phyloP scores from a whole-genome alignment of 1,140 invertebrate genomes.

The Apolygus lucorum region DNA sequence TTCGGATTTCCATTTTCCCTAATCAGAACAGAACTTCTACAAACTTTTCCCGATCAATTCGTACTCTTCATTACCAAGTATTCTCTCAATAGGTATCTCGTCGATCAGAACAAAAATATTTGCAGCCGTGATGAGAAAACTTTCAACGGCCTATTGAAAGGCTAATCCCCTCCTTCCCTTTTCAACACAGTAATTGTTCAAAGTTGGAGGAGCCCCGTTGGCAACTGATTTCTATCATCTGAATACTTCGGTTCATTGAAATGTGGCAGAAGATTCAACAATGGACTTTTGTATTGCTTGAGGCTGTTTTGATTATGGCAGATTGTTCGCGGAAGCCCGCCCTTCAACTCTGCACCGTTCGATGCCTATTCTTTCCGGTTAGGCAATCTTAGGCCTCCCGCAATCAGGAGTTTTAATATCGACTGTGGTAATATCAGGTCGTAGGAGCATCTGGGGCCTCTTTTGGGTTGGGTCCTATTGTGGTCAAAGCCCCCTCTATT shows the following conservation, averaged over 20 bases:
- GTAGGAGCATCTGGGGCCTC: neutral
- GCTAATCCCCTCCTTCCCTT: neutral
- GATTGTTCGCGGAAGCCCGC: constrained; percentile 6
- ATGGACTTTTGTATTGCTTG: neutral
- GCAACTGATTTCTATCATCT: constrained; percentile 7
- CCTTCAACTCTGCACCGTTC: neutral
- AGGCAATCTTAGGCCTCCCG: neutral
- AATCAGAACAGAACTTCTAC: too few species aligned
- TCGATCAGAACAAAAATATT: too few species aligned
- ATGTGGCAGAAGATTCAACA: constrained; percentile 4
- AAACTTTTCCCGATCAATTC: too few species aligned
- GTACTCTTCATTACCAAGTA: too few species aligned
- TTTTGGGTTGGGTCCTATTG: neutral
- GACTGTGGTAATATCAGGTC: constrained; percentile 2
- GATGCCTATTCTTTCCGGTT: constrained; percentile 8
- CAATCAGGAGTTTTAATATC: constrained; percentile 11
- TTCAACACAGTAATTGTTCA: neutral
- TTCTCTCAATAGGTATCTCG: too few species aligned
- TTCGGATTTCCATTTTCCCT: too few species aligned
- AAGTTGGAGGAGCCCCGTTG: neutral
- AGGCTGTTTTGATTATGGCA: constrained; percentile 15
- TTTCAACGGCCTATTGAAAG: too few species aligned
- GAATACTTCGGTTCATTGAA: constrained; percentile 8
- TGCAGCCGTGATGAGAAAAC: too few species aligned
- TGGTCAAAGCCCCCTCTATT: neutral